Evolutionary conservation across 1,140 invertebrate genomes (phyloP), one percentile per base, ranked within the genome.

Genomic region (Drosophila burlai): DNA sequence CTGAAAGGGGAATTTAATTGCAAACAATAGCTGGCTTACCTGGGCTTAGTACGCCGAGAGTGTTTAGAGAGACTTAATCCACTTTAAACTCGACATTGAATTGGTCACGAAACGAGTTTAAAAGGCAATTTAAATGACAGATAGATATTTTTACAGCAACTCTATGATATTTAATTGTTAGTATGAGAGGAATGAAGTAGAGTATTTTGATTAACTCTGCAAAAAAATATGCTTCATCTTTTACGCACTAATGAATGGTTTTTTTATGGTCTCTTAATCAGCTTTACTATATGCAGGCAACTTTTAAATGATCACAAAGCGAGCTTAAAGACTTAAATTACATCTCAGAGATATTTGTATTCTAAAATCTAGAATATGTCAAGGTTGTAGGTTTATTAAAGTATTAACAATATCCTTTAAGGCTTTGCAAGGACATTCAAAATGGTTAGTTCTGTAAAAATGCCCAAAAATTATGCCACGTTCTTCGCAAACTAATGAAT

Each of bases 1-100:
- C 9, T 57, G 40, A 50, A 38, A 52, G 59, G 58, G 38, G 18
- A 29, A 69, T 71, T 76, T 57, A 76, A 81, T 76, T 69, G 50
- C 47, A 34, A 55, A 55, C 58, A 76, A 76, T 58, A 31, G 54
- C 13, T 31, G 18, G 61, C 54, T 73, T 71, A 36, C 49, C 54
- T 43, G 24, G 26, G 52, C 60, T 65, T 43, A 65, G 21, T n/a
- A 15, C 11, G 7, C 15, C 29, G 18, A 34, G 15, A 43, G 38
- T 45, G 57, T 34, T 24, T 21, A 15, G 16, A 31, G 38, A 13
- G 15, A 43, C 40, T 63, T 65, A 43, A 65, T 29, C 29, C 29
- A 31, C 13, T 66, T 63, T 26, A 34, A 66, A 34, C 21, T 26
- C 21, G 52, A 15, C 34, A 40, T 57, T 57, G 36, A 26, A 40